A percentile compares a stretch with the other conserved stretches of the same genome.
Conservation (phyloP, 1,140 invertebrate species). For the Drosophila pandora region DNA sequence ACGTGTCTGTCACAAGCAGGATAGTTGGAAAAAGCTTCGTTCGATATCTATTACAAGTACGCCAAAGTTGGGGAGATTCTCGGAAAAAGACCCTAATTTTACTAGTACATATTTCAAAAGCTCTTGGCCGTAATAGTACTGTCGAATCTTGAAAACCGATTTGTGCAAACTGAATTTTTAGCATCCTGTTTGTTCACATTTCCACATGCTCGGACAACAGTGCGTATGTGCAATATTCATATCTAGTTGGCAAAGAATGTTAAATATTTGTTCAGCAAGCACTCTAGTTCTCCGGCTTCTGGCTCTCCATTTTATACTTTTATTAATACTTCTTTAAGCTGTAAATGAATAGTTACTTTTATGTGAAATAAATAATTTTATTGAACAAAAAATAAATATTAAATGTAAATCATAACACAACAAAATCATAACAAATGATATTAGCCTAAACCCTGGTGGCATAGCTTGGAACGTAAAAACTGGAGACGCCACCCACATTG, state of each 20-base stretch:
- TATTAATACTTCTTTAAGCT: not conserved
- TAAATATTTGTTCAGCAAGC: slow-evolving; percentile 47
- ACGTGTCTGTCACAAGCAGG: slow-evolving; percentile 38
- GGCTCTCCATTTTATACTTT: too few relatives aligned
- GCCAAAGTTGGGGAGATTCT: not conserved
- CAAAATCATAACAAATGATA: slow-evolving; percentile 19
- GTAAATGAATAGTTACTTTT: not conserved
- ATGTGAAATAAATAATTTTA: slow-evolving; percentile 29
- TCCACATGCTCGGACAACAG: slow-evolving; percentile 11
- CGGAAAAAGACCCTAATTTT: not conserved
- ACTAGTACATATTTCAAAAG: slow-evolving; percentile 16
- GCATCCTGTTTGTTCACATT: slow-evolving; percentile 15
- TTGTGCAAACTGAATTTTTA: slow-evolving; percentile 17
- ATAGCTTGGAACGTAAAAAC: slow-evolving; percentile 60
- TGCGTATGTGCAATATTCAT: slow-evolving; percentile 49
- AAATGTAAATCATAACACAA: slow-evolving; percentile 5
- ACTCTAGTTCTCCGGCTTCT: not conserved
- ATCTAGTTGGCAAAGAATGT: slow-evolving; percentile 43
- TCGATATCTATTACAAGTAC: slow-evolving; percentile 8
- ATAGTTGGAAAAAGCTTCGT: slow-evolving; percentile 26
- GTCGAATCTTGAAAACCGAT: slow-evolving; percentile 8
- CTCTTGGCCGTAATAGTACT: slow-evolving; percentile 14
- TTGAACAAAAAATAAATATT: slow-evolving; percentile 46
- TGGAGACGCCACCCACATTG: slow-evolving; percentile 60
- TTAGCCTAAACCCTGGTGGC: slow-evolving; percentile 56